Evolutionary conservation across 2,797 vertebrate species (phyloP), one percentile per base, ranked within the genome.

Genomic region (Synaphobranchus kaupii): DNA sequence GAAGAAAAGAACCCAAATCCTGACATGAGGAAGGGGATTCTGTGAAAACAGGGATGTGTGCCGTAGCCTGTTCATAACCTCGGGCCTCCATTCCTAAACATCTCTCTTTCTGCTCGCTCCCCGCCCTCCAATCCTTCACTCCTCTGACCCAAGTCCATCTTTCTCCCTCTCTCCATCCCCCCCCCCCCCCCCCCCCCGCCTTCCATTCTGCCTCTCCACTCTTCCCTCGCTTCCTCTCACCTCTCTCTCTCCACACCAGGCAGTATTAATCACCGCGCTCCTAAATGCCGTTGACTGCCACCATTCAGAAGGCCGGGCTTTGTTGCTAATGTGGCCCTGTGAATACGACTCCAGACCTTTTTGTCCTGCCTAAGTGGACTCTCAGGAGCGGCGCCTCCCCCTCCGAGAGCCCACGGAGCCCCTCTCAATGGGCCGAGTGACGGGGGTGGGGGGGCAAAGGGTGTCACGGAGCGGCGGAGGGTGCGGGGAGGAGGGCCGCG

Each of bases 311-410:
- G 92, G 92, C 84, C 90, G 83, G 52, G 89, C 96, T 95, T 95
- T 97, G 96, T 97, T 95, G 94, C 94, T 94, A 94, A 93, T 91
- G 92, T 92, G 95, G 94, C 92, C 92, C 93, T 92, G 93, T 96
- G 96, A 98, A 97, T 97, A 96, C 96, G 95, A 95, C 95, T 97
- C 94, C 93, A 94, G 94, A 94, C 91, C 94, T 95, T 96, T 96
- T 96, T 97, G 97, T 96, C 96, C 94, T 92, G 93, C 93, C 93
- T 95, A 94, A 98, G 98, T 97, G 96, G 96, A 96, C 96, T 95
- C 97, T 97, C 92, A 95, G 95, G 92, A 92, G 91, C 91, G 90
- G 90, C 93, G 88, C 94, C 95, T 95, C 94, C 93, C 93, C 94
- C 92, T 92, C 93, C 92, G 96, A 95, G 95, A 93, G 90, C 95